Conservation (phyloP, 2,888 invertebrate genomes). For the Amblyteles armatorius region DNA sequence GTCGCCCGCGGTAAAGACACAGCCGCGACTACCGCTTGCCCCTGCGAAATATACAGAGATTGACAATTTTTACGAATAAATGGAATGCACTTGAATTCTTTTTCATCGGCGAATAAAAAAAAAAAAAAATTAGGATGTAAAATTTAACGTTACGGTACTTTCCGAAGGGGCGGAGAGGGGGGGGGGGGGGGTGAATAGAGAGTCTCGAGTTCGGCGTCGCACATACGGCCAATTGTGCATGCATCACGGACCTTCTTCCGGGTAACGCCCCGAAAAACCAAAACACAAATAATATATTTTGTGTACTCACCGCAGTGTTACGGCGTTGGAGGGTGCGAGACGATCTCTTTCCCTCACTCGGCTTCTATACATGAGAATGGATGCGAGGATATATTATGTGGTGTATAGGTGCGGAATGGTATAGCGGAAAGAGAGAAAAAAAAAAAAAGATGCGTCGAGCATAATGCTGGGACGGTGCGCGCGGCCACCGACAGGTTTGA, state of each 20-base stretch:
- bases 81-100: background rate
- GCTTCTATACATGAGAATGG: constrained; percentile 56
- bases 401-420: constrained; percentile 53
- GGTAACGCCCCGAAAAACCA: constrained; percentile 83
- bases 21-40: constrained; percentile 20
- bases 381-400: constrained; percentile 58
- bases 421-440: constrained; percentile 32
- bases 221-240: constrained; percentile 78
- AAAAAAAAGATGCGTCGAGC: constrained; percentile 49
- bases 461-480: constrained; percentile 60
- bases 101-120: background rate
- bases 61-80: constrained; percentile 30
- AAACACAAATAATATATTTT: constrained; percentile 82
- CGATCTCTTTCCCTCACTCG: constrained; percentile 12
- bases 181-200: constrained; percentile 42
- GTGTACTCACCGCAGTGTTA: constrained; percentile 73
- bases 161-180: constrained; percentile 44
- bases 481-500: constrained; percentile 69
- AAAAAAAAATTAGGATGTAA: background rate
- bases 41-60: constrained; percentile 16
- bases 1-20: constrained; percentile 1
- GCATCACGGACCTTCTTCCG: constrained; percentile 75
- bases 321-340: constrained; percentile 68
- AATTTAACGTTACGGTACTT: constrained; percentile 28
- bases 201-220: constrained; percentile 70